Evolutionary conservation across 2,113 vertebrate genomes (phyloP), one percentile per base, ranked within the genome.

Genomic region (Clinocottus analis): DNA sequence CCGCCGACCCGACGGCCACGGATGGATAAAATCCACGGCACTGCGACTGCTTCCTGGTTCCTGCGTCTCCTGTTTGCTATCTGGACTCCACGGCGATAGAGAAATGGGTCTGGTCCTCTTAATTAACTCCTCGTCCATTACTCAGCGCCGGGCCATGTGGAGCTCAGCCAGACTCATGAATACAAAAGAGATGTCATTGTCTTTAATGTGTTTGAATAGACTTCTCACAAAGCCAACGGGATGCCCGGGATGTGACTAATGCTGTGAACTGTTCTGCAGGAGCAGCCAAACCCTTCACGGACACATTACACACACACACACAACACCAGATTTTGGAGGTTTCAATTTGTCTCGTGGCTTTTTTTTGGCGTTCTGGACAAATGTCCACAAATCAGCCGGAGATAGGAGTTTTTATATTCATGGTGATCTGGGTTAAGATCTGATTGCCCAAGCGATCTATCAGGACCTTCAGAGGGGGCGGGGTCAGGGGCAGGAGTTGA

Each of bases 101-200:
- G 43, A 37, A 61, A 49, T n/a, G n/a, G 29, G 13, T 72, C 31
- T 13, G 21, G 21, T 16, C 27, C 70, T 62, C 23, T 74, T 88
- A 72, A 77, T 75, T 47, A 63, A 67, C 33, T 83, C 35, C 11
- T 55, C 65, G 66, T 75, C 35, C 33, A 68, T 68, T 58, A 25
- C 16, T 68, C 27, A 75, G 58, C 0, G 1, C 45, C 66, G 17
- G 45, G 19, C 16, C 29, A 12, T 0, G 59, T 79, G 68, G 68
- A 69, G 21, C 68, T 0, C 12, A 5, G 67, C 78, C 78, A 74
- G 27, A 5, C 14, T 35, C 75, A 29, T 67, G 13, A 77, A 80
- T 74, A 62, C 37, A 49, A n/a, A 72, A 49, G 59, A 27, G 19
- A 53, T 7, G 23, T 49, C 60, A 55, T 73, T 66, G 49, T 86